These are phyloP conservation scores for Liopterus haemorrhoidalis DNA, from an alignment of 2,888 invertebrate genomes.

Conservation along the genomic window DNA sequence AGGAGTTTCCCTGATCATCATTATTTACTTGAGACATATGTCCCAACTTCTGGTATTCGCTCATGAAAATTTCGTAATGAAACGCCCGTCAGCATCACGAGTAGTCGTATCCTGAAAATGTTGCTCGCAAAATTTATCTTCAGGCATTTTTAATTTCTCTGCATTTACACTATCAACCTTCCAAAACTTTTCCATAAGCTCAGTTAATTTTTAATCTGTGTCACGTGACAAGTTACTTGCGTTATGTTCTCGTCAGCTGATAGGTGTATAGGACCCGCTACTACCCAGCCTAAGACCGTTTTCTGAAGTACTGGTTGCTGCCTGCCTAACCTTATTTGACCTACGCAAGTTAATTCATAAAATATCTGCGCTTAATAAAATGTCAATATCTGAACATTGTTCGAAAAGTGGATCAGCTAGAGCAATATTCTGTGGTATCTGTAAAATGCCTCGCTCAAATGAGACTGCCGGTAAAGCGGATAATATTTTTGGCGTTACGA, in stretches of 20 bases:
- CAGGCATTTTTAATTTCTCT: slow-evolving; percentile 13
- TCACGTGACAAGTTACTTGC: no score
- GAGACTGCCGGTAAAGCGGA: slow-evolving; percentile 1
- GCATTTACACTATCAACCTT: slow-evolving; percentile 27
- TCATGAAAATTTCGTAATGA: slow-evolving; percentile 27
- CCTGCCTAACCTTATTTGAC: slow-evolving; percentile 14
- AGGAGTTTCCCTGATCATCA: background rate
- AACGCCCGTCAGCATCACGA: slow-evolving; percentile 25
- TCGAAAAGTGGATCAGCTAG: slow-evolving; percentile 22
- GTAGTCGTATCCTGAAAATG: slow-evolving; percentile 23
- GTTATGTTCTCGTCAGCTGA: no score
- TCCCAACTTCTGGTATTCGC: slow-evolving; percentile 24
- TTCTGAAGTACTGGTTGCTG: slow-evolving; percentile 21
- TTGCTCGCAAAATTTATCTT: slow-evolving; percentile 30
- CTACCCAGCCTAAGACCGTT: slow-evolving; percentile 31
- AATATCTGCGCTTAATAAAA: slow-evolving; percentile 15
- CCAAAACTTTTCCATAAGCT: slow-evolving; percentile 32
- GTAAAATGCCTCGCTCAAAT: background rate
- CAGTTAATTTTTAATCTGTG: no score
- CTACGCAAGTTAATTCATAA: slow-evolving; percentile 20
- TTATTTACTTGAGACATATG: slow-evolving; percentile 26
- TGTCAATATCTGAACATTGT: slow-evolving; percentile 5
- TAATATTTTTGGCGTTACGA: slow-evolving; percentile 6
- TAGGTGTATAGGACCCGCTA: slow-evolving; percentile 19
- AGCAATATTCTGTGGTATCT: slow-evolving; percentile 11